phyloP scores from a whole-genome alignment of 2,888 invertebrate species.

The Cheilosia vulpina region DNA sequence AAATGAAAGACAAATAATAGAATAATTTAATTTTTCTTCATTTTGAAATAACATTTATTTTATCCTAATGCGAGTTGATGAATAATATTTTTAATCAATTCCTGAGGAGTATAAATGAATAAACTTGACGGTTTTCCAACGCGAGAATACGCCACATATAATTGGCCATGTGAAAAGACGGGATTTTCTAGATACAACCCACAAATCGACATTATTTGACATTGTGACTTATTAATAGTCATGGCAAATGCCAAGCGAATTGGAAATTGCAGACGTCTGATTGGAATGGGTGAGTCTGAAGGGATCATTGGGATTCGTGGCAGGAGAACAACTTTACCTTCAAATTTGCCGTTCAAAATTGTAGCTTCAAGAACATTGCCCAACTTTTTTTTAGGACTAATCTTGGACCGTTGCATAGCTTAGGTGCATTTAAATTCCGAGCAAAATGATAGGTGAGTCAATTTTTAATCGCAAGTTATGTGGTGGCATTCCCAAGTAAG shows the following conservation, averaged over 20 bases:
- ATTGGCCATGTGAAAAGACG: conserved; percentile 79
- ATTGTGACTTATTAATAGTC: conserved; percentile 80
- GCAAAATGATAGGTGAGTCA: neutral
- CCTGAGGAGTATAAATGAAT: too few species aligned
- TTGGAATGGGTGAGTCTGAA: conserved; percentile 77
- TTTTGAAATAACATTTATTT: too few species aligned
- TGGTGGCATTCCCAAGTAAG: conserved; percentile 22
- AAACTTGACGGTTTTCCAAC: conserved; percentile 69
- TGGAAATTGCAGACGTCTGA: conserved; percentile 79
- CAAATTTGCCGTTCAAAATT: too few species aligned
- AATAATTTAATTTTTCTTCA: too few species aligned
- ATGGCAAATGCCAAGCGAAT: conserved; percentile 78
- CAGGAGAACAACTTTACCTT: conserved; percentile 75
- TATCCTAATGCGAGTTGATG: too few species aligned
- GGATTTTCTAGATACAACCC: conserved; percentile 77
- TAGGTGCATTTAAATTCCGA: neutral
- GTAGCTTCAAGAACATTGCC: neutral
- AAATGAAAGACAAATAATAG: too few species aligned
- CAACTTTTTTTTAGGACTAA: neutral
- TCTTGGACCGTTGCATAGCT: neutral
- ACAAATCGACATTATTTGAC: conserved; percentile 77
- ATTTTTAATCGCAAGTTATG: conserved; percentile 10
- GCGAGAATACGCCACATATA: conserved; percentile 79
- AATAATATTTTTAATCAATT: too few species aligned
- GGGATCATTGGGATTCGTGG: conserved; percentile 79